Percentiles rank a stretch among this genome's conserved stretches.
phyloP scores from a whole-genome alignment of 2,113 vertebrate genomes.

The Edolisoma coerulescens region DNA sequence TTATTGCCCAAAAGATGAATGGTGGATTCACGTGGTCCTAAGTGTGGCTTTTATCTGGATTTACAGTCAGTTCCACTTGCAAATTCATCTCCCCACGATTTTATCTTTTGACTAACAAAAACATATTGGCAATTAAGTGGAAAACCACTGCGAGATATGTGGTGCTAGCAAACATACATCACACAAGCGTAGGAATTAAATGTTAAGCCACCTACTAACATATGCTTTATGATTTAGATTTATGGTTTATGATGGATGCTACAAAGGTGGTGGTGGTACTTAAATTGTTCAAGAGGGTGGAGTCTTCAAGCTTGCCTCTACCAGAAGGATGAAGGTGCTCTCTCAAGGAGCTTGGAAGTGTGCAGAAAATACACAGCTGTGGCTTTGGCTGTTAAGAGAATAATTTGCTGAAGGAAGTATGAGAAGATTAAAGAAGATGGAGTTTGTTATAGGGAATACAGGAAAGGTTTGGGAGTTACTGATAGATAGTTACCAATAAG shows the following conservation, averaged over 20 bases:
- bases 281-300: neutral
- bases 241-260: neutral
- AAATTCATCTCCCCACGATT: neutral
- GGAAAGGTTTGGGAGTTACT: neutral
- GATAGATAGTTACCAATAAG: neutral
- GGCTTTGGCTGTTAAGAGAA: neutral
- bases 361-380: neutral
- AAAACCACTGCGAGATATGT: neutral
- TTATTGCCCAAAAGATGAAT: neutral
- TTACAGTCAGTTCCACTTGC: neutral
- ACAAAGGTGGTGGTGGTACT: neutral
- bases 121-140: neutral
- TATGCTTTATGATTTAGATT: neutral
- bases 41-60: neutral
- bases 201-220: neutral
- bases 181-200: neutral
- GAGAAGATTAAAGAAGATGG: neutral
- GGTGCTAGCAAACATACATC: neutral
- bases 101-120: neutral
- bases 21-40: neutral
- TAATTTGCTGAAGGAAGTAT: neutral
- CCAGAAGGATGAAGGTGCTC: neutral
- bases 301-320: neutral
- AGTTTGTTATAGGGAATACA: neutral
- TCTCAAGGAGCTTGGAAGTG: neutral